These are phyloP conservation scores for Malurus leucopterus DNA, from an alignment of 2,797 vertebrate genomes.

Conservation along the genomic window DNA sequence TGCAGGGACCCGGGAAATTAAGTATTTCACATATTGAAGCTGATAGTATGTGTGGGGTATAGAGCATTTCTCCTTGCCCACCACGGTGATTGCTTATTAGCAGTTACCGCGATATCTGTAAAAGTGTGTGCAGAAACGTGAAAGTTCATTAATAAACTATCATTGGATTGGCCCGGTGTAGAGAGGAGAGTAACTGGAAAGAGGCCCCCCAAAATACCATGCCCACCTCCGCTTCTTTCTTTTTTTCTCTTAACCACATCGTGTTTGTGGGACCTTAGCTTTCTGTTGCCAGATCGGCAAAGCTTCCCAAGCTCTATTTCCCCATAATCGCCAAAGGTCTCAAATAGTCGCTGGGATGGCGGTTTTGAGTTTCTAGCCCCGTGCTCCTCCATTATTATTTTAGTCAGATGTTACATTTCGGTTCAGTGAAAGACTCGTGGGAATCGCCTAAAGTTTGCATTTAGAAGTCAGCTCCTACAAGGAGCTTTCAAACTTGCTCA, in stretches of 20 bases:
- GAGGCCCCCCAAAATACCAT: background rate
- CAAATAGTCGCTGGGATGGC: background rate
- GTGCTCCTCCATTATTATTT: fast-evolving
- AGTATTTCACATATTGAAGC: background rate
- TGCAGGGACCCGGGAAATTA: background rate
- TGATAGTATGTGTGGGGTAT: background rate
- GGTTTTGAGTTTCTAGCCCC: background rate
- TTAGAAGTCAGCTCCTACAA: background rate
- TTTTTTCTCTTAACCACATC: fast-evolving
- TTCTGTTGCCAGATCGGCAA: background rate
- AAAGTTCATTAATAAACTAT: background rate
- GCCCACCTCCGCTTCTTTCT: fast-evolving
- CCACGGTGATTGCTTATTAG: background rate
- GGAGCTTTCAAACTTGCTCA: background rate
- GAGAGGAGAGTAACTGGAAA: background rate
- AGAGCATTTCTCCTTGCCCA: background rate
- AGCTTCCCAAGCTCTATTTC: background rate
- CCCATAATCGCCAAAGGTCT: background rate
- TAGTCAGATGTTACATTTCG: background rate
- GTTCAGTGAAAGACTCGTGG: background rate
- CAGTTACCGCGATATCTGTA: background rate
- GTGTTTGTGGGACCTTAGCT: background rate
- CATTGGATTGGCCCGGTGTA: background rate
- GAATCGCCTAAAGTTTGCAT: background rate
- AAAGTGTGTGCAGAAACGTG: background rate